phyloP scores from a whole-genome alignment of 2,113 vertebrate genomes.

The Sturnus vulgaris region DNA sequence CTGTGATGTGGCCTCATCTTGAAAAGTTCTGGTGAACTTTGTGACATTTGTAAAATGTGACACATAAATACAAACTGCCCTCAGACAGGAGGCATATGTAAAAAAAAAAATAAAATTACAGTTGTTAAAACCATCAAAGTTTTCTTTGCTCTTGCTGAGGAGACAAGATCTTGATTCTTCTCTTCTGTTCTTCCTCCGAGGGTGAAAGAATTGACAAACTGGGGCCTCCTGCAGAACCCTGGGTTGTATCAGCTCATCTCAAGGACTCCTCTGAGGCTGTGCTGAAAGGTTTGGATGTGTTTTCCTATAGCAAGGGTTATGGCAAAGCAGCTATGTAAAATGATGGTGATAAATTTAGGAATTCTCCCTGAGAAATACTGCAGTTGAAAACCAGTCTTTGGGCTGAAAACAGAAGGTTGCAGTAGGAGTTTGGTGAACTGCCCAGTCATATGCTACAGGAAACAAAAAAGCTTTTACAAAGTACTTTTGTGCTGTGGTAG shows the following conservation, averaged over 20 bases:
- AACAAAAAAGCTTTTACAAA: neutral
- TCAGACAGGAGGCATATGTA: neutral
- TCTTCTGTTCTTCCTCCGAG: conserved; percentile 9
- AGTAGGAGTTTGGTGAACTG: neutral
- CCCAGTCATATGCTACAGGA: neutral
- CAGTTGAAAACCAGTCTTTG: neutral
- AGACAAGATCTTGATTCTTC: neutral
- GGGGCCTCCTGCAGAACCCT: conserved; percentile 69
- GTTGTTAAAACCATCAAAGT: neutral
- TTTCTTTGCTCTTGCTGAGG: neutral
- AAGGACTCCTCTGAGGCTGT: conserved; percentile 45
- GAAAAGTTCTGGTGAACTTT: neutral
- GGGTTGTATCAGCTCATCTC: conserved; percentile 67
- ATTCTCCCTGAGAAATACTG: neutral
- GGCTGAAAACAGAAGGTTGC: neutral
- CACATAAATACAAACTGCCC: neutral
- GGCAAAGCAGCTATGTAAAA: neutral
- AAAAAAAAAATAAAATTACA: neutral
- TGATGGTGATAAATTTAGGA: neutral
- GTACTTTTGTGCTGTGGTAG: neutral
- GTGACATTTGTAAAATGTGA: neutral
- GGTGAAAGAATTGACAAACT: conserved; percentile 63
- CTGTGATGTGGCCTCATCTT: neutral
- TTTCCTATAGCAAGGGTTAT: neutral
- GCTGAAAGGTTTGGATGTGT: conserved; percentile 63